Evolutionary conservation across 2,888 invertebrate species (phyloP).

Genomic region (Clostera curtula): DNA sequence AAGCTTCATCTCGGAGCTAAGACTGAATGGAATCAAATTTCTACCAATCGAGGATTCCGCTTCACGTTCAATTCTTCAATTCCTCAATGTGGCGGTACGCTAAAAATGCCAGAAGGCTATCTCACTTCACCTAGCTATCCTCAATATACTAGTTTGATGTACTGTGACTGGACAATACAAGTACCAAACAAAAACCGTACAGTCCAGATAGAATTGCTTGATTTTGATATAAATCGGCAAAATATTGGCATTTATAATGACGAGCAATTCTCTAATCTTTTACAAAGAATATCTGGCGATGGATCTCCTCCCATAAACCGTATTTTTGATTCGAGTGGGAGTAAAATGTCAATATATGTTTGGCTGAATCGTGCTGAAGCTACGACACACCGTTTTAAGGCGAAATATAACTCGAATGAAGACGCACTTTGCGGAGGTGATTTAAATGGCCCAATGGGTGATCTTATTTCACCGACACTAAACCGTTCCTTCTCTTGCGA

Average conservation of each 20-base stretch:
- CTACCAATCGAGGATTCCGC: slow-evolving; percentile 71
- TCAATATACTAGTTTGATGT: slow-evolving; percentile 37
- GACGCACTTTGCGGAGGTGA: slow-evolving; percentile 56
- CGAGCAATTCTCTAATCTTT: slow-evolving; percentile 45
- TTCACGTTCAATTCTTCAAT: slow-evolving; percentile 75
- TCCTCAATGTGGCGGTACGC: slow-evolving; percentile 78
- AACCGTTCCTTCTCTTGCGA: slow-evolving; percentile 43
- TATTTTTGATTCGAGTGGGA: slow-evolving; percentile 77
- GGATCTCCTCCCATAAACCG: slow-evolving; percentile 15
- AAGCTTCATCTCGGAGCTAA: slow-evolving; percentile 44
- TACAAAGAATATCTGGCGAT: slow-evolving; percentile 38
- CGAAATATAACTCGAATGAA: slow-evolving; percentile 78
- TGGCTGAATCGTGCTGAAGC: slow-evolving; percentile 61
- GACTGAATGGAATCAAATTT: slow-evolving; percentile 37
- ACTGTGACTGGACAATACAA: slow-evolving; percentile 51
- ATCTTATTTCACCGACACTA: slow-evolving; percentile 38
- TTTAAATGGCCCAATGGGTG: slow-evolving; percentile 34
- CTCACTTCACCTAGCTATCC: slow-evolving; percentile 84
- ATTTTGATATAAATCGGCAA: slow-evolving; percentile 49
- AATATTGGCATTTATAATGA: slow-evolving; percentile 73
- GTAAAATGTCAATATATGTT: slow-evolving; percentile 77
- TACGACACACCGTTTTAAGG: slow-evolving; percentile 80
- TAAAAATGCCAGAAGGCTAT: slow-evolving; percentile 78
- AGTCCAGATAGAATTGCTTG: slow-evolving; percentile 70
- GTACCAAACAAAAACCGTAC: slow-evolving; percentile 47